Evolutionary conservation across 1,140 invertebrate species (phyloP).

Genomic region (Drosophila melanica): DNA sequence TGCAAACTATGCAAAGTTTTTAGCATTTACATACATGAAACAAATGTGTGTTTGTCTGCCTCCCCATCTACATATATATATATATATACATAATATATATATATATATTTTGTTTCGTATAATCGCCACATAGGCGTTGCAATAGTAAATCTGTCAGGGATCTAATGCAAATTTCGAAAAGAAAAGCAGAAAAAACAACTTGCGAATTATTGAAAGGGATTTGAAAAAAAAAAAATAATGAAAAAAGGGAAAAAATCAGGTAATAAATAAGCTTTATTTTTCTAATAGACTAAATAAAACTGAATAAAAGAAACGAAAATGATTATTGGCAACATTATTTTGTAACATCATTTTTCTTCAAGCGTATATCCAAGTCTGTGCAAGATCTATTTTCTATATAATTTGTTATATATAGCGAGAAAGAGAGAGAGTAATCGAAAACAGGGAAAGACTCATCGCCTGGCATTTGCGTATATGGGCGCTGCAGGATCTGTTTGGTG

Average conservation of each 20-base stretch:
- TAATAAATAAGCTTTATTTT: too few species aligned
- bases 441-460: too few species aligned
- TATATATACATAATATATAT: neutral
- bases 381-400: too few species aligned
- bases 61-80: neutral
- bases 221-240: neutral
- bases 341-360: too few species aligned
- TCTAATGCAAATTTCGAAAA: slow-evolving; percentile 11
- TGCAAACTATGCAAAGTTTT: slow-evolving; percentile 70
- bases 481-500: neutral
- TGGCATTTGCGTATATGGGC: neutral
- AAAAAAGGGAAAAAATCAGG: too few species aligned
- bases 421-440: too few species aligned
- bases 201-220: neutral
- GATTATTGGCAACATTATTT: too few species aligned
- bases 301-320: too few species aligned
- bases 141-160: slow-evolving; percentile 19
- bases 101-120: neutral
- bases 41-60: neutral
- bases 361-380: too few species aligned
- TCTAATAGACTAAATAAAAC: too few species aligned
- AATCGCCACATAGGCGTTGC: slow-evolving; percentile 2
- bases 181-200: slow-evolving; percentile 4
- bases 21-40: slow-evolving; percentile 29
- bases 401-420: too few species aligned